These are phyloP conservation scores for Parapristionchus giblindavisi DNA, from an alignment of 2,888 invertebrate species.

Conservation along the genomic window DNA sequence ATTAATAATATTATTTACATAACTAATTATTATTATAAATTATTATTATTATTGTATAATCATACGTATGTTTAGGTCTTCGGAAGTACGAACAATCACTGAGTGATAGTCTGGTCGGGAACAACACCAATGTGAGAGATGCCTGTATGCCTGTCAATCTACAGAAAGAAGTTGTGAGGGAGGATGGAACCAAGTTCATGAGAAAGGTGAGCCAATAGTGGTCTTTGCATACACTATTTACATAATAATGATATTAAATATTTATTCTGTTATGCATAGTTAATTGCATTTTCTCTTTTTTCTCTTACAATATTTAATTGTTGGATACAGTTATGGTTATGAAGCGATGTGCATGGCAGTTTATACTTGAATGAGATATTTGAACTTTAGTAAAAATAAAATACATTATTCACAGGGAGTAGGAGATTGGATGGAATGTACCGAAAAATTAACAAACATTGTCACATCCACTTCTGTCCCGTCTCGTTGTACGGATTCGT, in stretches of 20 bases:
- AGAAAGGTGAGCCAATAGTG: slow-evolving; percentile 48
- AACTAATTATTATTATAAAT: background rate
- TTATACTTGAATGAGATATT: background rate
- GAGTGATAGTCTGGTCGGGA: slow-evolving; percentile 40
- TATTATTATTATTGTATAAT: slow-evolving; percentile 5
- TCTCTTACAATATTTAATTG: too few relatives aligned
- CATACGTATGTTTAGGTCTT: slow-evolving; percentile 40
- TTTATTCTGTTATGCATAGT: background rate
- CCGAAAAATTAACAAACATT: slow-evolving; percentile 50
- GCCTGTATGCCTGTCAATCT: slow-evolving; percentile 61
- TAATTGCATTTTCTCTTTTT: too few relatives aligned
- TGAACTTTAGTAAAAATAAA: background rate
- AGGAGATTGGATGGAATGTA: slow-evolving; percentile 64
- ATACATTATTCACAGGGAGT: slow-evolving; percentile 53
- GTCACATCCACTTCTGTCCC: slow-evolving; percentile 42
- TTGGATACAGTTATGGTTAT: too few relatives aligned
- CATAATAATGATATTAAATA: too few relatives aligned
- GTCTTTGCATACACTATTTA: background rate
- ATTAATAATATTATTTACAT: background rate
- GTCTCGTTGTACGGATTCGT: slow-evolving; percentile 47
- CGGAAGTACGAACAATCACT: slow-evolving; percentile 52
- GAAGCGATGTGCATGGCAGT: too few relatives aligned
- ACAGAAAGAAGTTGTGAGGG: slow-evolving; percentile 54
- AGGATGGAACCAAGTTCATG: slow-evolving; percentile 58
- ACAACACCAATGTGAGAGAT: slow-evolving; percentile 56